A percentile compares a stretch with the other conserved stretches of the same genome.
Conservation (phyloP, 2,113 vertebrate species). For the Urocitellus parryii region DNA sequence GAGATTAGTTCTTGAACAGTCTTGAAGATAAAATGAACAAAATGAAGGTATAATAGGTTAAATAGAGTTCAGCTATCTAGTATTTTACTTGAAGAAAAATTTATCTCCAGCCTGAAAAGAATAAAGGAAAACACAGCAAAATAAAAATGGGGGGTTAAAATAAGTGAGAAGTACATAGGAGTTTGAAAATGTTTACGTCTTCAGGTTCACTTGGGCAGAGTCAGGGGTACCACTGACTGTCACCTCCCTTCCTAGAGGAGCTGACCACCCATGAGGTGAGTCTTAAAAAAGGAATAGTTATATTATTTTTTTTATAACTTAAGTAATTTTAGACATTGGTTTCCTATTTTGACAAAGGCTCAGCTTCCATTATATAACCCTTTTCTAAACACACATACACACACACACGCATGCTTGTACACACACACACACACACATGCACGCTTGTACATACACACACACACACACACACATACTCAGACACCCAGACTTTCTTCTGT, state of each 20-base stretch:
- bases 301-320: background rate
- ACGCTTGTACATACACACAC: background rate
- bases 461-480: background rate
- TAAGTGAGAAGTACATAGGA: background rate
- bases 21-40: background rate
- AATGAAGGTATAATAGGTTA: background rate
- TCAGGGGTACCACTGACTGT: no score
- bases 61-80: background rate
- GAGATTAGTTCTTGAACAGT: background rate
- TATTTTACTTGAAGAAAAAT: background rate
- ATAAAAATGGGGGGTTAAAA: background rate
- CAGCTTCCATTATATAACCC: background rate
- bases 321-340: background rate
- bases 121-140: background rate
- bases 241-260: no score
- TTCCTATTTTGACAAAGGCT: background rate
- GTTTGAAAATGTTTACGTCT: background rate
- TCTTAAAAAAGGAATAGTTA: background rate
- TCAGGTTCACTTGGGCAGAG: background rate
- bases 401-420: no score
- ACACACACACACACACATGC: no score
- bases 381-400: background rate
- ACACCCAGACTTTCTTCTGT: background rate
- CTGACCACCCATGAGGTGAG: background rate
- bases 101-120: background rate